phyloP scores from a whole-genome alignment of 2,113 vertebrate species.

The Plestiodon gilberti region DNA sequence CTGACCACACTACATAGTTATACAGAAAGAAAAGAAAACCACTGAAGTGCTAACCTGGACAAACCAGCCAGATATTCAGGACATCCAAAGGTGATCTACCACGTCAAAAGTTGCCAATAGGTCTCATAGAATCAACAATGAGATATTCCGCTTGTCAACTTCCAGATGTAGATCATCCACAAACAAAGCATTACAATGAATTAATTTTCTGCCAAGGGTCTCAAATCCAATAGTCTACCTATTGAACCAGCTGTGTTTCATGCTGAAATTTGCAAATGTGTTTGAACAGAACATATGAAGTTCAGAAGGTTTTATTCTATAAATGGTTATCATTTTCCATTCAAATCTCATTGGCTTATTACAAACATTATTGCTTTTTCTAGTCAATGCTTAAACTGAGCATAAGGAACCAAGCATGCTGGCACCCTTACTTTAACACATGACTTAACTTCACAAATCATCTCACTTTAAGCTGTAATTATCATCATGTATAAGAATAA shows the following conservation, averaged over 20 bases:
- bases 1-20: neutral
- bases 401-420: neutral
- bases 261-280: neutral
- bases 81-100: neutral
- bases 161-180: neutral
- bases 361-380: neutral
- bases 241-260: neutral
- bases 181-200: neutral
- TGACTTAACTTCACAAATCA: neutral
- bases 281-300: neutral
- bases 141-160: neutral
- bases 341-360: neutral
- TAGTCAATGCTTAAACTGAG: neutral
- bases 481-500: neutral
- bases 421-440: neutral
- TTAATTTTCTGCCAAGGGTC: neutral
- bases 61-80: neutral
- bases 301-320: neutral
- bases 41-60: neutral
- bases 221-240: neutral
- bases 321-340: neutral
- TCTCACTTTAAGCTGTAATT: neutral
- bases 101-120: neutral
- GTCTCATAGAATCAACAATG: neutral
- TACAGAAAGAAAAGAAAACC: neutral